These are phyloP conservation scores for Papilio polyxenes DNA, from an alignment of 1,140 invertebrate genomes.

Conservation along the genomic window DNA sequence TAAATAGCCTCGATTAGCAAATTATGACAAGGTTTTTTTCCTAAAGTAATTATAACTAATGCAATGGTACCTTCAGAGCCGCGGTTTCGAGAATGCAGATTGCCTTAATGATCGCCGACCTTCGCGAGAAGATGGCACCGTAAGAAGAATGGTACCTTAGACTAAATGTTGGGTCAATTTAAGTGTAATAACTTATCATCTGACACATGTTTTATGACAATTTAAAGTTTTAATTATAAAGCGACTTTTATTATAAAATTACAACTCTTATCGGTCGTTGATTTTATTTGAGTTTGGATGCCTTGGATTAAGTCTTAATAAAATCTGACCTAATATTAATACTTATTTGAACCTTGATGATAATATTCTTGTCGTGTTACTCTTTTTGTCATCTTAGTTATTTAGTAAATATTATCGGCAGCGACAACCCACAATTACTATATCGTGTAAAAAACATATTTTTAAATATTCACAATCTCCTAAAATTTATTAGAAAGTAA, in stretches of 20 bases:
- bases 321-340: background rate
- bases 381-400: too few species aligned
- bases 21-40: conserved; percentile 14
- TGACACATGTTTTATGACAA: too few species aligned
- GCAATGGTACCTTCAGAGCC: background rate
- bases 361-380: too few species aligned
- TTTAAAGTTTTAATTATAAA: background rate
- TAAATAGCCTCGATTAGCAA: conserved; percentile 20
- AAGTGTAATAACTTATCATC: too few species aligned
- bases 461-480: background rate
- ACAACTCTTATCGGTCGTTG: background rate
- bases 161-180: background rate
- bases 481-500: background rate
- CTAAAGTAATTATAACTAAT: background rate
- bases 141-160: too few species aligned
- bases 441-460: background rate
- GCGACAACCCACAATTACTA: background rate
- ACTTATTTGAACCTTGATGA: too few species aligned
- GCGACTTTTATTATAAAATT: background rate
- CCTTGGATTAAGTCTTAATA: background rate
- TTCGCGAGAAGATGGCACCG: too few species aligned
- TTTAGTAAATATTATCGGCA: too few species aligned
- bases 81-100: too few species aligned
- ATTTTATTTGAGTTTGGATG: background rate
- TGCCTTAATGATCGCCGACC: too few species aligned